These are phyloP conservation scores for Nycteola revayana DNA, from an alignment of 2,888 invertebrate genomes.

Conservation along the genomic window DNA sequence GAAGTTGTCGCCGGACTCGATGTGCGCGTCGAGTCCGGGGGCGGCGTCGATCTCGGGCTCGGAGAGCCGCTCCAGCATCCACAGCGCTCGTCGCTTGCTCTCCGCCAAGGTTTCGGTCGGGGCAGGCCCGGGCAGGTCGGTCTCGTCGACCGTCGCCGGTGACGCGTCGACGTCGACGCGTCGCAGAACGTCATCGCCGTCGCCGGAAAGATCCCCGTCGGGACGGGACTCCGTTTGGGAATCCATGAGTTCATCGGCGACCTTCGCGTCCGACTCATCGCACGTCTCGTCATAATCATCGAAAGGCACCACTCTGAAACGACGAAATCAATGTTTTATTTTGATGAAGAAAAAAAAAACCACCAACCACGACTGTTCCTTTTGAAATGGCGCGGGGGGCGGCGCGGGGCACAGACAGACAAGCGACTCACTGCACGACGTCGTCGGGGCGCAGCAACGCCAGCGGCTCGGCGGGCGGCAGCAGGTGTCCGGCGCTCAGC, in stretches of 20 bases:
- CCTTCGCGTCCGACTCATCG: too few species aligned
- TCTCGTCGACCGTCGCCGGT: not conserved
- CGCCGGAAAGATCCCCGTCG: not conserved
- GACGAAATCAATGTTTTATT: too few species aligned
- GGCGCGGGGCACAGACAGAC: not conserved
- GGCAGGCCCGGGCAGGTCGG: not conserved
- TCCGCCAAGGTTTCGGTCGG: too few species aligned
- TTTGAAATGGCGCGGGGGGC: not conserved
- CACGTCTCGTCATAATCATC: not conserved
- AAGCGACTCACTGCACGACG: conserved; percentile 50
- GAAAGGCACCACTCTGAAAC: not conserved
- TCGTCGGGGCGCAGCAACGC: conserved; percentile 50
- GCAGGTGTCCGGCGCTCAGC: conserved; percentile 45
- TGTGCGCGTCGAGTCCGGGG: conserved; percentile 14
- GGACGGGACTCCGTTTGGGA: too few species aligned
- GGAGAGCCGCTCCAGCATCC: conserved; percentile 20
- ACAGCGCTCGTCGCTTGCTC: conserved; percentile 32
- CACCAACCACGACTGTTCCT: too few species aligned
- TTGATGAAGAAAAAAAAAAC: too few species aligned
- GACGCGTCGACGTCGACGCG: not conserved
- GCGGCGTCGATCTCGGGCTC: conserved; percentile 6
- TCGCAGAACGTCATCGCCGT: not conserved
- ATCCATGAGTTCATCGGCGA: too few species aligned
- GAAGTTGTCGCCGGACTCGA: not conserved
- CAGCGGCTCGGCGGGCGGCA: conserved; percentile 59